Evolutionary conservation across 2,797 vertebrate genomes (phyloP).

Genomic region (Emys orbicularis): DNA sequence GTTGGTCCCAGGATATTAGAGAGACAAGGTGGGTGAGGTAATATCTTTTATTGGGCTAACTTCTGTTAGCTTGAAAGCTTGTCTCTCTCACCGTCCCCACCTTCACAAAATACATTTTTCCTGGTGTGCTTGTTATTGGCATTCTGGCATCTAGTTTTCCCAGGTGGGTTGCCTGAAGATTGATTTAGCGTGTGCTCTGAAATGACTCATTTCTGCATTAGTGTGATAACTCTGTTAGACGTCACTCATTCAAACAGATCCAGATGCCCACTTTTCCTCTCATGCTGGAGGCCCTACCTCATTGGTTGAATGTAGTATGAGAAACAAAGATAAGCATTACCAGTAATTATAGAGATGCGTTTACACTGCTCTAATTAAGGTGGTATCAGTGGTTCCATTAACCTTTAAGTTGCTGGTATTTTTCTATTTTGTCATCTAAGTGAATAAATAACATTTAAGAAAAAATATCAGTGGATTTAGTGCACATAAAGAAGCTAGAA

Average conservation of each 20-base stretch:
- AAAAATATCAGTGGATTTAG: neutral
- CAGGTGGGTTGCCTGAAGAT: slow-evolving; percentile 65
- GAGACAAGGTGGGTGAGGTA: neutral
- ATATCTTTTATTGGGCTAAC: neutral
- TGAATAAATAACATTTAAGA: slow-evolving; percentile 58
- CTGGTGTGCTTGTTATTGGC: slow-evolving; percentile 21
- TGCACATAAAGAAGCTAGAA: neutral
- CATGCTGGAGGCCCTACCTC: slow-evolving; percentile 60
- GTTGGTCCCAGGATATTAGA: neutral
- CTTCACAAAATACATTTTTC: slow-evolving; percentile 6
- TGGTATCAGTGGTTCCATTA: slow-evolving; percentile 78
- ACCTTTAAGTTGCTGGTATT: slow-evolving; percentile 81
- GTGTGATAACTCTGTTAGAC: slow-evolving; percentile 74
- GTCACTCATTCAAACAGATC: slow-evolving; percentile 56
- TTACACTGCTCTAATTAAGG: slow-evolving; percentile 77
- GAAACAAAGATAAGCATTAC: slow-evolving; percentile 77
- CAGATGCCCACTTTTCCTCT: slow-evolving; percentile 72
- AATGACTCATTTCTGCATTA: slow-evolving; percentile 68
- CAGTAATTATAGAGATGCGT: slow-evolving; percentile 79
- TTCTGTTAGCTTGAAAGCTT: neutral
- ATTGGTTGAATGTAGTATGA: slow-evolving; percentile 64
- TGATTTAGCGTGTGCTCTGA: slow-evolving; percentile 52
- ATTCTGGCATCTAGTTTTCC: slow-evolving; percentile 61
- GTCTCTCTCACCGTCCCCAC: neutral
- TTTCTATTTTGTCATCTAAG: slow-evolving; percentile 60